Evolutionary conservation across 2,113 vertebrate species (phyloP).

Genomic region (Myxocyprinus asiaticus): DNA sequence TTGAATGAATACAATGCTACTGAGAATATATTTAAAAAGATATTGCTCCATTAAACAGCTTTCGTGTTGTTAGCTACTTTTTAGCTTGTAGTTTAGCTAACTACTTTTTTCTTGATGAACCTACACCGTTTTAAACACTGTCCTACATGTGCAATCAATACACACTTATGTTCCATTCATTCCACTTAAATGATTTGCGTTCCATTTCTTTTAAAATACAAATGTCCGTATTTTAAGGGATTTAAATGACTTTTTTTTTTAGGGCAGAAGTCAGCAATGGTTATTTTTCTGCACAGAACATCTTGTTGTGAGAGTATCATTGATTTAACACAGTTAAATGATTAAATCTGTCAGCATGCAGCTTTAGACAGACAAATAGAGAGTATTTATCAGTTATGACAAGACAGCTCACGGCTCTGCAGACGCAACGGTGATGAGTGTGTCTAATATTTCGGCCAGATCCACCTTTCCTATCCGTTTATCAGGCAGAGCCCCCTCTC

Average conservation of each 20-base stretch:
- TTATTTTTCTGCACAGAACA: not conserved
- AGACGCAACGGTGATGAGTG: slow-evolving; percentile 13
- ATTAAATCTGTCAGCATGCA: slow-evolving; percentile 27
- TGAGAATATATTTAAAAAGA: no score
- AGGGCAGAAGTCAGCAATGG: slow-evolving; percentile 7
- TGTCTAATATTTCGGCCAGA: slow-evolving; percentile 38
- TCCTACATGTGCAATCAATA: no score
- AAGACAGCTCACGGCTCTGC: slow-evolving; percentile 36
- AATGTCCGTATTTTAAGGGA: no score
- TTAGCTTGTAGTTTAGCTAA: no score
- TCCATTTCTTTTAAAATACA: no score
- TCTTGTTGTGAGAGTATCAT: not conserved
- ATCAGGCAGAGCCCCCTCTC: slow-evolving; percentile 21
- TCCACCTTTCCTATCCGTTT: slow-evolving; percentile 29
- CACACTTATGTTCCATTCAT: no score
- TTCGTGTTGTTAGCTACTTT: no score
- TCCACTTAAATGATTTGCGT: not conserved
- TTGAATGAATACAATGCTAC: no score
- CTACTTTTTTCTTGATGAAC: no score
- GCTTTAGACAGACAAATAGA: slow-evolving; percentile 34
- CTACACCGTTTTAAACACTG: no score
- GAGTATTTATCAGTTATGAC: slow-evolving; percentile 31
- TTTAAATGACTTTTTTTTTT: not conserved
- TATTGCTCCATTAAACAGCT: no score
- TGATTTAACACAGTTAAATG: slow-evolving; percentile 29